Evolutionary conservation across 2,113 vertebrate genomes (phyloP).

Genomic region (Siniperca knerii): DNA sequence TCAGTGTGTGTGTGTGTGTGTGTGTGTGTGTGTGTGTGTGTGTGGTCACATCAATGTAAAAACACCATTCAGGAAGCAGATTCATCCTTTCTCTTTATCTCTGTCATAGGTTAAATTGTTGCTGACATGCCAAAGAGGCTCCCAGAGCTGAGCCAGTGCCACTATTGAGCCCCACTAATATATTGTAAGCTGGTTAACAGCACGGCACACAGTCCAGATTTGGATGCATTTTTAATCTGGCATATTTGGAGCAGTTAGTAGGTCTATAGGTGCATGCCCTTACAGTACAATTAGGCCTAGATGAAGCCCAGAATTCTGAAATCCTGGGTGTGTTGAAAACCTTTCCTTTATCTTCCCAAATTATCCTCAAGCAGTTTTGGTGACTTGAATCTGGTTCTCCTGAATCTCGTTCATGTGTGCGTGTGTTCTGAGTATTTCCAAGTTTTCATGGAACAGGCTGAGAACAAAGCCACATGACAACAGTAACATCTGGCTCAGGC

Average conservation of each 20-base stretch:
- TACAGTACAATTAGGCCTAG: not conserved
- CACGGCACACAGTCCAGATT: conserved; percentile 38
- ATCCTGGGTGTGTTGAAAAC: not conserved
- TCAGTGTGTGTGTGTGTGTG: not conserved
- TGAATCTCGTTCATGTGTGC: conserved; percentile 22
- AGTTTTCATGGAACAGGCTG: conserved; percentile 60
- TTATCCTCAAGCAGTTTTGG: not conserved
- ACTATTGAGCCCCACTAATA: conserved; percentile 41
- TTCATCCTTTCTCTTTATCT: conserved; percentile 22
- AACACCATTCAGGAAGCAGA: not conserved
- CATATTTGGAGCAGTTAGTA: conserved; percentile 36
- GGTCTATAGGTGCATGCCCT: conserved; percentile 4
- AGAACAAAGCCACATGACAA: conserved; percentile 77
- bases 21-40: not conserved
- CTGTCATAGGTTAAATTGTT: conserved; percentile 18
- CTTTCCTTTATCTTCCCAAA: not conserved
- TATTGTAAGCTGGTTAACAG: conserved; percentile 54
- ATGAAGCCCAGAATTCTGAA: not conserved
- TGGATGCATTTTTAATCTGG: conserved; percentile 54
- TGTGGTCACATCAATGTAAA: not conserved
- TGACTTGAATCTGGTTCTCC: not conserved
- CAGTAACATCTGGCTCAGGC: conserved; percentile 81
- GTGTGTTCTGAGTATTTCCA: conserved; percentile 37
- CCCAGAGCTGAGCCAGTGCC: conserved; percentile 27
- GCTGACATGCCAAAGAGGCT: conserved; percentile 38